Percentiles rank a stretch among this genome's conserved stretches.
These are phyloP conservation scores for Apostichopus parvimensis DNA, from an alignment of 35 echinoderm and acorn worm genomes.

Conservation along the genomic window DNA sequence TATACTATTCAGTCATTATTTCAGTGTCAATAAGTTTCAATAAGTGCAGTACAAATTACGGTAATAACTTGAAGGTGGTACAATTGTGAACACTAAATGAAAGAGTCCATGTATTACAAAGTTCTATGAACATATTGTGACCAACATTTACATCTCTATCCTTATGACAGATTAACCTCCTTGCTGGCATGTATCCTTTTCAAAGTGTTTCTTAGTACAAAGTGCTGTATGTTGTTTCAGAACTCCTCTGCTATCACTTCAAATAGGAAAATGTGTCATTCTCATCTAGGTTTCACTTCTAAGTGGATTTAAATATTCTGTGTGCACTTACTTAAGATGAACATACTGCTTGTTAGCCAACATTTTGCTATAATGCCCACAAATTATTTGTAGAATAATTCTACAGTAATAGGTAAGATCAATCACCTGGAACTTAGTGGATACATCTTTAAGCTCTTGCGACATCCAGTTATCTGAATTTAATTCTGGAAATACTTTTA, in stretches of 20 bases:
- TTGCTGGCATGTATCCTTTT: no score
- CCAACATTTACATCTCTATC: no score
- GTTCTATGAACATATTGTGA: neutral
- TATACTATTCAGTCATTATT: no score
- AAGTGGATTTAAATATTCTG: neutral
- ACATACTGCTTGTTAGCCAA: neutral
- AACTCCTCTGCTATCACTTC: no score
- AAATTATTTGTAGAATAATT: neutral
- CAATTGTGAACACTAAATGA: no score
- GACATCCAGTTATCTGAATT: slow-evolving; percentile 56
- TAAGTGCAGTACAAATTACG: neutral
- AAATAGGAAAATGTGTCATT: no score
- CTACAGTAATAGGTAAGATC: neutral
- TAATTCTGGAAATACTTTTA: slow-evolving; percentile 56
- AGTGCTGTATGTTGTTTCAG: no score
- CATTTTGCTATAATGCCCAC: neutral
- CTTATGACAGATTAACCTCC: no score
- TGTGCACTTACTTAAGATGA: neutral
- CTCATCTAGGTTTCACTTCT: neutral
- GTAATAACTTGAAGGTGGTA: neutral
- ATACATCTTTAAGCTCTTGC: slow-evolving; percentile 52
- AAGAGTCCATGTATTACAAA: no score
- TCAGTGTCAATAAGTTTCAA: no score
- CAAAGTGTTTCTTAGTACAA: no score
- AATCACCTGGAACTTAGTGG: slow-evolving; percentile 68